A percentile compares a stretch with the other conserved stretches of the same genome.
These are phyloP conservation scores for Trialeurodes vaporariorum DNA, from an alignment of 1,140 invertebrate genomes.

Conservation along the genomic window DNA sequence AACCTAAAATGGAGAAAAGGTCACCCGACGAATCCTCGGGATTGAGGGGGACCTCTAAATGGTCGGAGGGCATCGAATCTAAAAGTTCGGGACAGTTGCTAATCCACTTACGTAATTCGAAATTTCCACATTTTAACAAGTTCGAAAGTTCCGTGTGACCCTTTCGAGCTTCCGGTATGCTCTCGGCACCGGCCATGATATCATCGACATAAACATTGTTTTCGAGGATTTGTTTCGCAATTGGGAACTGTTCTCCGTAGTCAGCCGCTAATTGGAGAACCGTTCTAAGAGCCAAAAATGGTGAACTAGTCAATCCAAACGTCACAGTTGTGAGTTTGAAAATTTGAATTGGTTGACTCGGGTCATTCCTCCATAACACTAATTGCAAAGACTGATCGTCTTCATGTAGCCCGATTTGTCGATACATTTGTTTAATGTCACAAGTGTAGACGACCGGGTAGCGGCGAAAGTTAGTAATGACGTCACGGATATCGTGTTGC, in stretches of 20 bases:
- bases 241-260: constrained; percentile 21
- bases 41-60: not conserved
- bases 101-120: constrained; percentile 20
- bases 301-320: constrained; percentile 29
- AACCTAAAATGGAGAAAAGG: constrained; percentile 6
- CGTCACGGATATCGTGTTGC: constrained; percentile 33
- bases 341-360: too few relatives aligned
- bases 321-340: constrained; percentile 31
- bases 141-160: constrained; percentile 16
- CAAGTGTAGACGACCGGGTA: constrained; percentile 30
- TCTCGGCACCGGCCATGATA: constrained; percentile 29
- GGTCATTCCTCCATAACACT: constrained; percentile 34
- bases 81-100: constrained; percentile 11
- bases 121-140: constrained; percentile 19
- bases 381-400: constrained; percentile 28
- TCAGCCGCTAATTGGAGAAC: constrained; percentile 26
- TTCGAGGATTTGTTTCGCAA: constrained; percentile 16
- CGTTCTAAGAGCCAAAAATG: not conserved
- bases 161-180: constrained; percentile 17
- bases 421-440: constrained; percentile 36
- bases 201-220: constrained; percentile 28
- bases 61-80: too few relatives aligned
- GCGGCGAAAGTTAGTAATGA: constrained; percentile 34
- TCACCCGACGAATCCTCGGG: not conserved
- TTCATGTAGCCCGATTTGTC: constrained; percentile 29